Evolutionary conservation across 2,113 vertebrate genomes (phyloP), one percentile per base, ranked within the genome.

Genomic region (Seriola dumerili): DNA sequence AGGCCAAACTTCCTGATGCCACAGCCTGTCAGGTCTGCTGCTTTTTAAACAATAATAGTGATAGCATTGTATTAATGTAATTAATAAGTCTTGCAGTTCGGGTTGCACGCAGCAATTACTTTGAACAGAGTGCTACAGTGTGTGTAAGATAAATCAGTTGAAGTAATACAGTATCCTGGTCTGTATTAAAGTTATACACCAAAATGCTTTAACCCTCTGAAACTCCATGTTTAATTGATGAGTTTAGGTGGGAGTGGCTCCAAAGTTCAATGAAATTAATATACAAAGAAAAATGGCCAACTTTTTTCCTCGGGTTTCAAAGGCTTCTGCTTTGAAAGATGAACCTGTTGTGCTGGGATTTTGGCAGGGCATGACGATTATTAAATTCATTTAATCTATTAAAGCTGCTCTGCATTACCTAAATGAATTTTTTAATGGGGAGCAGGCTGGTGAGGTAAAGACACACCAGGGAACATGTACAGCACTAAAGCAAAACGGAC

Each of bases 361-460:
- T 87, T 91, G 90, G 88, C 88, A 89, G 78, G 32, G 70, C 83
- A 77, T 65, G 78, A 75, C 61, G 34, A 88, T 94, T 93, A 95
- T 95, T 93, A 91, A 93, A 93, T 91, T 88, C 72, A 93, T 94
- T 87, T 85, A 89, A 92, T 95, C 90, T 89, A 91, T 94, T 90
- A 91, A 93, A 94, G 89, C 92, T 95, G 92, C 63, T 91, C 83
- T 88, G 71, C 85, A 94, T 94, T 94, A 93, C 85, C 79, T 85
- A 91, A 92, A 92, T 94, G 46, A 91, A 76, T 88, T 89, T 87
- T 91, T 91, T 87, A 88, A 86, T 88, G 72, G 75, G 69, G 81
- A 76, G 61, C 91, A 89, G 89, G 55, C 66, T 65, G 76, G 71
- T 25, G 32, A 72, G 83, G 77, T 85, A 88, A 90, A 90, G 79